Percentiles rank a stretch among this genome's conserved stretches.
Evolutionary conservation across 2,797 vertebrate genomes (phyloP).

Genomic region (Gephyroberyx darwinii): DNA sequence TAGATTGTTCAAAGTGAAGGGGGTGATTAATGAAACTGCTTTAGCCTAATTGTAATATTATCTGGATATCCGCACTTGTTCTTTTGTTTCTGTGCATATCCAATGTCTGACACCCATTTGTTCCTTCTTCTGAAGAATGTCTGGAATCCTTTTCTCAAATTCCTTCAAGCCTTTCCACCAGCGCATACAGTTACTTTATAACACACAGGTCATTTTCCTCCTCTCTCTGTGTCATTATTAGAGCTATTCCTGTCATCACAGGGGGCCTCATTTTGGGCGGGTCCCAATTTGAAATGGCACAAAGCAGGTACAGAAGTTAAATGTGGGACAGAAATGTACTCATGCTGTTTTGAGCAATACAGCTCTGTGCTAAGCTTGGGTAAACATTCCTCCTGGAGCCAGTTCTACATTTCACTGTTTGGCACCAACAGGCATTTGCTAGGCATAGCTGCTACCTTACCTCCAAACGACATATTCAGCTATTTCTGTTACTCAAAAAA

Average conservation of each 20-base stretch:
- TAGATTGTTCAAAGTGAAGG: neutral
- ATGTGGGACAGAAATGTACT: conserved; percentile 59
- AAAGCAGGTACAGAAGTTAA: conserved; percentile 55
- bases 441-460: conserved; percentile 56
- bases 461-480: conserved; percentile 51
- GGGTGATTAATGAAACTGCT: conserved; percentile 3
- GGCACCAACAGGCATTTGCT: conserved; percentile 54
- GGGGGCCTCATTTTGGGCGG: conserved; percentile 55
- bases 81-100: neutral
- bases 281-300: conserved; percentile 60
- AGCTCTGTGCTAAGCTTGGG: conserved; percentile 68
- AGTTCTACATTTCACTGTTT: conserved; percentile 72
- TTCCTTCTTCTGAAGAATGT: conserved; percentile 56
- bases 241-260: conserved; percentile 66
- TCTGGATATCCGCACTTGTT: neutral
- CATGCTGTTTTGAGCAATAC: conserved; percentile 63
- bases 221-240: conserved; percentile 56
- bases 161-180: conserved; percentile 34
- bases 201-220: conserved; percentile 62
- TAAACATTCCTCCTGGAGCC: conserved; percentile 77
- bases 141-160: conserved; percentile 61
- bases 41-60: neutral
- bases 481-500: conserved; percentile 29
- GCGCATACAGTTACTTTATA: conserved; percentile 48
- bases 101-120: conserved; percentile 16